Conservation (phyloP, 1,140 invertebrate species). For the Anagrus nilaparvatae region DNA sequence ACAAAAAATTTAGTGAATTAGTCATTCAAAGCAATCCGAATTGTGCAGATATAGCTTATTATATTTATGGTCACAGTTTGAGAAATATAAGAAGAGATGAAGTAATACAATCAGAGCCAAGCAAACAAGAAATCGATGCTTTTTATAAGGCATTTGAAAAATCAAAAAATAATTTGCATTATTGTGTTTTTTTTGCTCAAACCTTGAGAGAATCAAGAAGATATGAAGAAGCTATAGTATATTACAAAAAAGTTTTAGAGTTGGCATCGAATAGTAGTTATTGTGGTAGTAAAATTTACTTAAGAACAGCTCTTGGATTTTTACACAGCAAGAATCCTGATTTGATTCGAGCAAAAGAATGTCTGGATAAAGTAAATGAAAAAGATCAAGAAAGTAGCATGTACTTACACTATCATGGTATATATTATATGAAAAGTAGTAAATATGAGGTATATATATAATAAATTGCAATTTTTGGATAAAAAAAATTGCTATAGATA, state of each 20-base stretch:
- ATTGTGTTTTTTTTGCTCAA: slow-evolving; percentile 2
- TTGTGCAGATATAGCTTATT: background rate
- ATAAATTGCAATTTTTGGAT: no score
- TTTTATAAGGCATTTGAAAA: slow-evolving; percentile 1
- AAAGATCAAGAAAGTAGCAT: background rate
- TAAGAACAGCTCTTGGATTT: slow-evolving; percentile 3
- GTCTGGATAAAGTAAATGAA: background rate
- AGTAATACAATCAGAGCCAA: background rate
- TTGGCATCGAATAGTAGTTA: background rate
- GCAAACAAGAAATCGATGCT: background rate
- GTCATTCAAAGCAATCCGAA: background rate
- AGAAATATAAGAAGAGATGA: background rate
- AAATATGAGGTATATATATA: background rate
- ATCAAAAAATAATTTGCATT: background rate
- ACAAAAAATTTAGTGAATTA: background rate
- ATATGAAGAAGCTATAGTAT: background rate
- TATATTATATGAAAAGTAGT: slow-evolving; percentile 1
- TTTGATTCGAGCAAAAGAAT: background rate
- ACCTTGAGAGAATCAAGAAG: background rate
- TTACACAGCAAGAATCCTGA: background rate
- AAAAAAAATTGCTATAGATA: no score
- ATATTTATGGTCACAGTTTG: slow-evolving; percentile 6
- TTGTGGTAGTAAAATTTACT: background rate
- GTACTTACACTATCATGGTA: slow-evolving; percentile 4
- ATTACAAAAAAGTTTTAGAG: background rate